phyloP scores from a whole-genome alignment of 2,113 vertebrate species.

The Phocoena phocoena region DNA sequence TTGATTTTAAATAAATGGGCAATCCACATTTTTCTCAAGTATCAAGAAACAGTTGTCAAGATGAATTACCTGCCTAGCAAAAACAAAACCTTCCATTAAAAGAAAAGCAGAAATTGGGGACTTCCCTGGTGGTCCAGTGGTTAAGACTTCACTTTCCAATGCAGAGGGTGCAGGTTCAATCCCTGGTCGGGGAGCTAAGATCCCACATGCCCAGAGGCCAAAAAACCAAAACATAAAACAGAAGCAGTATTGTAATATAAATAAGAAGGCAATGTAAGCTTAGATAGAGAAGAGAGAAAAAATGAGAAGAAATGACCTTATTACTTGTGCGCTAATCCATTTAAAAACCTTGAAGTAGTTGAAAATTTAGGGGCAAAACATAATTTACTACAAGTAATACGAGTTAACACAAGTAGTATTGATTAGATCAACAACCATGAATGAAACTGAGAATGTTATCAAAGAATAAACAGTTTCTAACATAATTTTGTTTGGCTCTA shows the following conservation, averaged over 20 bases:
- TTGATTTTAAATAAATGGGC: slow-evolving; percentile 9
- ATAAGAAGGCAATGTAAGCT: not conserved
- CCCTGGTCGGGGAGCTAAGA: too few relatives aligned
- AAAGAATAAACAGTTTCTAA: not conserved
- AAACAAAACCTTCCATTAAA: not conserved
- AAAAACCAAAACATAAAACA: too few relatives aligned
- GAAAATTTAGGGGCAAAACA: not conserved
- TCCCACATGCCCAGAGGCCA: too few relatives aligned
- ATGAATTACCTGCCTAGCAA: not conserved
- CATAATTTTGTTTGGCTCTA: not conserved
- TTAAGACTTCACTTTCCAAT: too few relatives aligned
- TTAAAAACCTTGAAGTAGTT: not conserved
- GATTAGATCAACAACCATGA: not conserved
- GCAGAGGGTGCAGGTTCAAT: too few relatives aligned
- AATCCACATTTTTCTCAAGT: not conserved
- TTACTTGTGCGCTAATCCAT: not conserved
- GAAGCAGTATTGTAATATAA: not conserved
- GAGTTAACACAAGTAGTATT: not conserved
- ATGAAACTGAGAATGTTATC: not conserved
- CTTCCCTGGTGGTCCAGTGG: too few relatives aligned
- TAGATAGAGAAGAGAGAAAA: not conserved
- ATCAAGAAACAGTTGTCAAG: slow-evolving; percentile 6
- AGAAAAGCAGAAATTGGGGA: not conserved
- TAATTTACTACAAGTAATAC: not conserved
- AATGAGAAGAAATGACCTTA: not conserved